Percentiles rank a stretch among this genome's conserved stretches.
These are phyloP conservation scores for Atlantisia rogersi DNA, from an alignment of 2,113 vertebrate genomes.

Conservation along the genomic window DNA sequence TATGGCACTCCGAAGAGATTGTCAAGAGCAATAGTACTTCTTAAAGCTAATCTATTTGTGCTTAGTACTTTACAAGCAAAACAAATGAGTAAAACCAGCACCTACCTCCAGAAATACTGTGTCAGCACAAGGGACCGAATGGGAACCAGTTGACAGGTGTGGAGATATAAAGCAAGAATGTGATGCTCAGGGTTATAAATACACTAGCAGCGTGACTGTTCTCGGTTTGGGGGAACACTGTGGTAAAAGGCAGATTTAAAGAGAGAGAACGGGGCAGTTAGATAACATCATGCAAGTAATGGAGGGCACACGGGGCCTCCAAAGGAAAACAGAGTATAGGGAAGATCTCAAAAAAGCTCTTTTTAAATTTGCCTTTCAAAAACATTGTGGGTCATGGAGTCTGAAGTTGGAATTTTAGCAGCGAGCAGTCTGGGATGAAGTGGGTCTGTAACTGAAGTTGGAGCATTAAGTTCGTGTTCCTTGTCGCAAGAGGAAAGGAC, in stretches of 20 bases:
- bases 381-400: neutral
- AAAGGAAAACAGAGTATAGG: neutral
- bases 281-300: neutral
- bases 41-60: neutral
- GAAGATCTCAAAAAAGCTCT: neutral
- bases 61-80: neutral
- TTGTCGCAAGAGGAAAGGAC: neutral
- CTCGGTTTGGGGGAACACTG: neutral
- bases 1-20: neutral
- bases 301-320: neutral
- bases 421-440: neutral
- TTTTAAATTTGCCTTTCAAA: neutral
- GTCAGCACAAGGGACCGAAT: neutral
- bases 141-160: neutral
- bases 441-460: neutral
- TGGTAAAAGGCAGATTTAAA: neutral
- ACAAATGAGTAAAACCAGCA: neutral
- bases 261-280: neutral
- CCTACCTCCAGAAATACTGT: neutral
- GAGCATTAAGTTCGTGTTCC: neutral
- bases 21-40: neutral
- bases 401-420: neutral
- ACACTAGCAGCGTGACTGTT: neutral
- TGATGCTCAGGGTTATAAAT: neutral
- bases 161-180: neutral